Conservation (phyloP, 2,888 invertebrate species). For the Empis livida region DNA sequence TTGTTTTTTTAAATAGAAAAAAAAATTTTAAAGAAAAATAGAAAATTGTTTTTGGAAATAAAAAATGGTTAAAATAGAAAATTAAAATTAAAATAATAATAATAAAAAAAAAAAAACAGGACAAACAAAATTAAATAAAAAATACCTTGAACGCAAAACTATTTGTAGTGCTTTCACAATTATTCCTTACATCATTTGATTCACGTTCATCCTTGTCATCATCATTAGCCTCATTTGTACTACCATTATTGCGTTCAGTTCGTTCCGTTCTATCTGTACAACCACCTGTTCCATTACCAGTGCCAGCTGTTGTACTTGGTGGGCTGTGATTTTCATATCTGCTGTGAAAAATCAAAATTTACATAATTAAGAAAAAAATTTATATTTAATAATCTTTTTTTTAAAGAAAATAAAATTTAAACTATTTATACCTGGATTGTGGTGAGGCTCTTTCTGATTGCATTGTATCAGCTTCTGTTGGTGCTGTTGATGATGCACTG, state of each 20-base stretch:
- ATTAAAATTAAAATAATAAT: background rate
- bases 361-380: background rate
- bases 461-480: constrained; percentile 37
- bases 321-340: constrained; percentile 38
- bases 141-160: constrained; percentile 19
- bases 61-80: background rate
- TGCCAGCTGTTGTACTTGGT: constrained; percentile 32
- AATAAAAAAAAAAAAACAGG: constrained; percentile 5
- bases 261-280: constrained; percentile 7
- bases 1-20: too few species aligned
- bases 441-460: constrained; percentile 36
- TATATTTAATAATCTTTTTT: background rate
- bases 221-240: constrained; percentile 33
- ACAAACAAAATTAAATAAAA: constrained; percentile 10
- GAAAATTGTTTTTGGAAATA: too few species aligned
- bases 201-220: constrained; percentile 34
- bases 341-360: constrained; percentile 15
- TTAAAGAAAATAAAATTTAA: too few species aligned
- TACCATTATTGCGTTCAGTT: constrained; percentile 34
- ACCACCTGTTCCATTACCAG: constrained; percentile 18
- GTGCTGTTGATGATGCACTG: constrained; percentile 36
- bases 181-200: constrained; percentile 29
- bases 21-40: too few species aligned
- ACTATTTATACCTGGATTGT: constrained; percentile 30
- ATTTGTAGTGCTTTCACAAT: constrained; percentile 15